These are phyloP conservation scores for Thereva nobilitata DNA, from an alignment of 2,888 invertebrate genomes.

Conservation along the genomic window DNA sequence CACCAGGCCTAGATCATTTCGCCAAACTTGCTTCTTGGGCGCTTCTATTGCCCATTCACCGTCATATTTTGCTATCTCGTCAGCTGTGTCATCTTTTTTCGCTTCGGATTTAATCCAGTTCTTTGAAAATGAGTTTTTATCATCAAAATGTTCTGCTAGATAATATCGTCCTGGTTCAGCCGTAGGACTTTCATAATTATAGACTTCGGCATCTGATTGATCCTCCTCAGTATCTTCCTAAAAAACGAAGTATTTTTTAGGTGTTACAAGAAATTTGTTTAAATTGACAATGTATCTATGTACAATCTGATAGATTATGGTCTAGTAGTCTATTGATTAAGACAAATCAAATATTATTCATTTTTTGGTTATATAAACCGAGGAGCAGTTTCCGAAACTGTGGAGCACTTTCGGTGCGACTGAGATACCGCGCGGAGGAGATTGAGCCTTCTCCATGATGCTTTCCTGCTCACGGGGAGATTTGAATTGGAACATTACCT, in stretches of 20 bases:
- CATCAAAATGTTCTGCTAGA: constrained; percentile 87
- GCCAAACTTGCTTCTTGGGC: constrained; percentile 75
- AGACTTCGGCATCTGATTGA: constrained; percentile 44
- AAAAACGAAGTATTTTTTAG: neutral
- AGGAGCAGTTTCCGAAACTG: no score
- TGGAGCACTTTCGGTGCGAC: no score
- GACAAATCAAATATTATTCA: no score
- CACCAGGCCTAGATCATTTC: constrained; percentile 84
- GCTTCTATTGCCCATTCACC: constrained; percentile 79
- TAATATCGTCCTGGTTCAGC: constrained; percentile 67
- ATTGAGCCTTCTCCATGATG: no score
- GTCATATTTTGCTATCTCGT: constrained; percentile 92
- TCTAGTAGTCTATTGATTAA: no score
- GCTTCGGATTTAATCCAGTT: constrained; percentile 88
- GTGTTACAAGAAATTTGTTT: neutral
- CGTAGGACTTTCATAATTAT: constrained; percentile 71
- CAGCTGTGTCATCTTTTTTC: constrained; percentile 86
- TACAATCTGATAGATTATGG: no score
- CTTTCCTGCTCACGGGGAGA: no score
- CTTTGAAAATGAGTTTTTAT: constrained; percentile 70
- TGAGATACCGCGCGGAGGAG: no score
- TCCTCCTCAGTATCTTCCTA: constrained; percentile 8
- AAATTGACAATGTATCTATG: no score
- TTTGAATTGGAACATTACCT: no score
- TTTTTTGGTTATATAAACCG: no score